A percentile compares a stretch with the other conserved stretches of the same genome.
These are phyloP conservation scores for Bombycilla garrulus DNA, from an alignment of 2,113 vertebrate genomes.

Conservation along the genomic window DNA sequence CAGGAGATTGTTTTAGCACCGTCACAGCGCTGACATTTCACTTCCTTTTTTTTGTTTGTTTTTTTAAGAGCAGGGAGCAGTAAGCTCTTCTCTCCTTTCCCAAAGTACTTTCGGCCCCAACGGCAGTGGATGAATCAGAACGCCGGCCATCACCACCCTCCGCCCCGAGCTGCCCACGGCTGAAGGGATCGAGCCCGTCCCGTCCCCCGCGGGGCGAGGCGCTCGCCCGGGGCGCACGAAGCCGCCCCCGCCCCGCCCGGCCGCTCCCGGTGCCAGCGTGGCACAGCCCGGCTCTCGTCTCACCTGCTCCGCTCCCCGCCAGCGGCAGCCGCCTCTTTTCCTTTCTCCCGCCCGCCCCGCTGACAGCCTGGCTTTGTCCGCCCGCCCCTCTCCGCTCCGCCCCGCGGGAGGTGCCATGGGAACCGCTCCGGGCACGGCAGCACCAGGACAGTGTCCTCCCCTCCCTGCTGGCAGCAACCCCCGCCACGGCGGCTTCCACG, in stretches of 20 bases:
- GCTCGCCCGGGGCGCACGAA: background rate
- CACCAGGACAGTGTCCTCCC: accelerated
- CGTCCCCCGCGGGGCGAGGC: background rate
- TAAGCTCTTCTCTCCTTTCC: background rate
- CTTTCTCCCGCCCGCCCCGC: conserved; percentile 26
- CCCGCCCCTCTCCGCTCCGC: conserved; percentile 54
- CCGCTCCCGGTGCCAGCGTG: conserved; percentile 45
- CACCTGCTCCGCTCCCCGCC: conserved; percentile 5
- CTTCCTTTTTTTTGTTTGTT: background rate
- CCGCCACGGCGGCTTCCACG: background rate
- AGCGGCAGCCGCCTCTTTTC: conserved; percentile 17
- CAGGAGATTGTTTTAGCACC: background rate
- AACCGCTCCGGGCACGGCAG: background rate
- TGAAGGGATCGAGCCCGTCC: background rate
- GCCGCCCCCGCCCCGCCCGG: background rate
- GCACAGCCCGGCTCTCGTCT: background rate
- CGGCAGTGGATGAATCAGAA: background rate
- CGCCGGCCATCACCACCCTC: background rate
- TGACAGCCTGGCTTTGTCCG: conserved; percentile 75
- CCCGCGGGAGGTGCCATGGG: conserved; percentile 42
- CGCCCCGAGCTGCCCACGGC: background rate
- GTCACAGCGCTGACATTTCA: background rate
- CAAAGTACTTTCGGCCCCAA: background rate
- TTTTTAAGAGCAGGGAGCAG: background rate
- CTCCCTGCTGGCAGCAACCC: background rate